A percentile compares a stretch with the other conserved stretches of the same genome.
phyloP scores from a whole-genome alignment of 2,797 vertebrate genomes.

The Fundulus diaphanus region DNA sequence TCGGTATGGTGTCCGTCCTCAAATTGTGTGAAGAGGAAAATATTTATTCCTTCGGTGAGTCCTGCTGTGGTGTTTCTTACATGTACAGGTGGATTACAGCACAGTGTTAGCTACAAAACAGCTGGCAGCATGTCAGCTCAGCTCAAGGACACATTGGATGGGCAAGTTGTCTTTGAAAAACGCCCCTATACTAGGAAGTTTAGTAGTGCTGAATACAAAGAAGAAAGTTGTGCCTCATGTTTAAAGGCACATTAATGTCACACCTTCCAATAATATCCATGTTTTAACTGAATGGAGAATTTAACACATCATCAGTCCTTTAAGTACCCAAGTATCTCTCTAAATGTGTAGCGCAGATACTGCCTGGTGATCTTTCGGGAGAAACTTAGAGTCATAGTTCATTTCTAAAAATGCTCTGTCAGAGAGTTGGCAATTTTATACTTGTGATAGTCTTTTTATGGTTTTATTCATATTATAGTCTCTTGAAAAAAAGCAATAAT shows the following conservation, averaged over 20 bases:
- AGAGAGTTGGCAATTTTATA: neutral
- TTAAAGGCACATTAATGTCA: neutral
- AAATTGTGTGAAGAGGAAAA: neutral
- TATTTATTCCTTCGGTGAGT: neutral
- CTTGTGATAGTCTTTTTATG: neutral
- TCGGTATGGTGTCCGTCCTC: neutral
- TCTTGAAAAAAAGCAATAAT: neutral
- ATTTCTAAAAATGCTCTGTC: too few relatives aligned
- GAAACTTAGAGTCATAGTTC: too few relatives aligned
- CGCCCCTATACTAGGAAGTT: neutral
- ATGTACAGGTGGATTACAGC: constrained; percentile 35
- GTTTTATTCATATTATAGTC: neutral
- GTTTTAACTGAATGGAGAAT: neutral
- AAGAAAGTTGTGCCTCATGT: neutral
- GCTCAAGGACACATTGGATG: constrained; percentile 32
- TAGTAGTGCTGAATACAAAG: neutral
- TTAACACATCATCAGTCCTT: neutral
- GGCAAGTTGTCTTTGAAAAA: constrained; percentile 11
- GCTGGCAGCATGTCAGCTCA: constrained; percentile 13
- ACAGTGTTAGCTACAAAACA: constrained; percentile 33
- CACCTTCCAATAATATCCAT: neutral
- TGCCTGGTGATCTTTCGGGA: neutral
- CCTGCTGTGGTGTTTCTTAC: neutral
- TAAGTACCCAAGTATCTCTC: neutral
- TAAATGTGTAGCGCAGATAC: neutral